Base-by-base conservation (phyloP, 92 coral and sea anemone species). In the Montipora capitata region DNA sequence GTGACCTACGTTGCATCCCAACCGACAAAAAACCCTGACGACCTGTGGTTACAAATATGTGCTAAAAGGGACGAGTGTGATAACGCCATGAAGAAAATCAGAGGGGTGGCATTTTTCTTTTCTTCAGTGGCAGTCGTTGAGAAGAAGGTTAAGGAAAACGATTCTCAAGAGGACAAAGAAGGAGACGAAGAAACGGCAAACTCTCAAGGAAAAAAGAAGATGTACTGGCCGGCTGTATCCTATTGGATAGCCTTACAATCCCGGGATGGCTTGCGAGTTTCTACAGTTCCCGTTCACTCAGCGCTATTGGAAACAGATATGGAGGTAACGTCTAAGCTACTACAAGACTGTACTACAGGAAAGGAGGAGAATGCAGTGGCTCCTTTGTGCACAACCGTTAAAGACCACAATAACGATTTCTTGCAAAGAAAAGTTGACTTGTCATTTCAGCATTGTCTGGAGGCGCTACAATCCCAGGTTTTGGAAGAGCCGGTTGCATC, bases 211-310 rank as follows among this genome's bases (percentile, higher is more conserved):
- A 44, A 44, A 7, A 44, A 44, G 7, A 72, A 72, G 57, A 41
- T 4, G 3, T 52, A 73, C 44, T 45, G 59, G 59, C 78, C 78
- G 2, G 62, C 78, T 9, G 27, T 75, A 10, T 51, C 65, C 4
- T 51, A 75, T 38, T 75, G 79, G 79, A 75, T 75, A 51, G 79
- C 79, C 9, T 7, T 75, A 8, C 44, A 52, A 39, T 75, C 65
- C 65, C 16, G 11, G 10, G 45, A 52, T 75, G 65, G 79, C 9
- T 9, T 56, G 79, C 41, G 10, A 9, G 66, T 75, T 3, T 75
- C 79, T 13, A 51, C 65, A 0, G 18, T 75, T 3, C 79, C 79
- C 4, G 42, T 75, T 14, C 79, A 75, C 45, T 75, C 45, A 27
- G 79, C 65, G 2, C 65, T 75, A 3, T 45, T 75, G 20, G 18